phyloP scores from a whole-genome alignment of 2,888 invertebrate species.

The Acanthacorydalis orientalis region DNA sequence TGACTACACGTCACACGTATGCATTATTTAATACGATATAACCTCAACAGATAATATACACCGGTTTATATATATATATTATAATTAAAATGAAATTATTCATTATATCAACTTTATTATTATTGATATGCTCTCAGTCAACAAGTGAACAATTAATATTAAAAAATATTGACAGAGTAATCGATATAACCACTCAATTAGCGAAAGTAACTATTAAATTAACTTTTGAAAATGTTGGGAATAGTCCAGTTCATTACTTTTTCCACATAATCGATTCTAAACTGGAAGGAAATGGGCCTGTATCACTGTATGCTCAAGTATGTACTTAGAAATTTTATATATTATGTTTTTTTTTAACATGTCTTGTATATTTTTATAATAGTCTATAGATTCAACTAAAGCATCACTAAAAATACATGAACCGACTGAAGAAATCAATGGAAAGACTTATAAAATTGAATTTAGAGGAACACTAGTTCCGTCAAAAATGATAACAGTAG shows the following conservation, averaged over 20 bases:
- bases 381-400: no score
- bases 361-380: no score
- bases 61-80: no score
- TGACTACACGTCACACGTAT: no score
- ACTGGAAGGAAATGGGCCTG: constrained; percentile 30
- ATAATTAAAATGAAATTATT: no score
- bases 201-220: constrained; percentile 68
- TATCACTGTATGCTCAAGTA: no score
- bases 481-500: constrained; percentile 44
- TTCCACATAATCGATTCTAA: constrained; percentile 45
- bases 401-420: constrained; percentile 13
- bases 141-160: background rate
- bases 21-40: no score
- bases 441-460: no score
- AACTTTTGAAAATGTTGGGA: constrained; percentile 68
- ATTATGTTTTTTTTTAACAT: constrained; percentile 52
- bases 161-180: constrained; percentile 67
- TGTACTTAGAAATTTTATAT: constrained; percentile 29
- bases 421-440: constrained; percentile 28
- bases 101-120: no score
- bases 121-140: no score
- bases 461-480: constrained; percentile 34
- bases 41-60: no score
- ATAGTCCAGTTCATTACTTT: constrained; percentile 50
- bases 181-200: constrained; percentile 78